These are phyloP conservation scores for Drosophila melanica DNA, from an alignment of 1,140 invertebrate species.

Conservation along the genomic window DNA sequence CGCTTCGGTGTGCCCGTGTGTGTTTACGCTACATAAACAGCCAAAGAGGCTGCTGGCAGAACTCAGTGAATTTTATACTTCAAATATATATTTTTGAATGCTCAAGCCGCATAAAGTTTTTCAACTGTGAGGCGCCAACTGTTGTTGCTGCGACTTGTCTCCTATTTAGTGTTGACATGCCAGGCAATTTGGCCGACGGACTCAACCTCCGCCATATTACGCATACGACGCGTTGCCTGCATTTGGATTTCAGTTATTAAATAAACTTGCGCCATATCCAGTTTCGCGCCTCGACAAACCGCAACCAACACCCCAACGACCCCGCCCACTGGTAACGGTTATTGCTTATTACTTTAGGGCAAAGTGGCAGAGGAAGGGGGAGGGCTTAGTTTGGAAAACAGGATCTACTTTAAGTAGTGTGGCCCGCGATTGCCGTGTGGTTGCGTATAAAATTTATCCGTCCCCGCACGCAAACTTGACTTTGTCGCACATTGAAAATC, in stretches of 20 bases:
- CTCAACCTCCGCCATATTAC: slow-evolving; percentile 54
- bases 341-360: slow-evolving; percentile 65
- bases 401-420: slow-evolving; percentile 51
- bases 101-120: slow-evolving; percentile 68
- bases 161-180: slow-evolving; percentile 83
- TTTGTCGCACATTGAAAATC: slow-evolving; percentile 33
- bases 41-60: slow-evolving; percentile 66
- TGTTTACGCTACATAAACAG: slow-evolving; percentile 51
- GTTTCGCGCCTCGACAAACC: slow-evolving; percentile 70
- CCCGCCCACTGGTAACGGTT: slow-evolving; percentile 46
- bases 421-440: slow-evolving; percentile 56
- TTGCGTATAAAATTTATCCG: slow-evolving; percentile 38
- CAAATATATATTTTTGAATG: slow-evolving; percentile 70
- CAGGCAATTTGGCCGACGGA: slow-evolving; percentile 76
- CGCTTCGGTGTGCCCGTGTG: slow-evolving; percentile 10
- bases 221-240: slow-evolving; percentile 51
- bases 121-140: slow-evolving; percentile 11
- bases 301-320: slow-evolving; percentile 10
- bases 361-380: slow-evolving; percentile 12
- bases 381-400: neutral
- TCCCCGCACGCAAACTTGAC: neutral
- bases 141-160: slow-evolving; percentile 60
- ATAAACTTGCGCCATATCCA: slow-evolving; percentile 78
- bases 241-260: slow-evolving; percentile 65
- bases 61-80: slow-evolving; percentile 66